These are phyloP conservation scores for Agapostemon virescens DNA, from an alignment of 2,888 invertebrate genomes.

Conservation along the genomic window DNA sequence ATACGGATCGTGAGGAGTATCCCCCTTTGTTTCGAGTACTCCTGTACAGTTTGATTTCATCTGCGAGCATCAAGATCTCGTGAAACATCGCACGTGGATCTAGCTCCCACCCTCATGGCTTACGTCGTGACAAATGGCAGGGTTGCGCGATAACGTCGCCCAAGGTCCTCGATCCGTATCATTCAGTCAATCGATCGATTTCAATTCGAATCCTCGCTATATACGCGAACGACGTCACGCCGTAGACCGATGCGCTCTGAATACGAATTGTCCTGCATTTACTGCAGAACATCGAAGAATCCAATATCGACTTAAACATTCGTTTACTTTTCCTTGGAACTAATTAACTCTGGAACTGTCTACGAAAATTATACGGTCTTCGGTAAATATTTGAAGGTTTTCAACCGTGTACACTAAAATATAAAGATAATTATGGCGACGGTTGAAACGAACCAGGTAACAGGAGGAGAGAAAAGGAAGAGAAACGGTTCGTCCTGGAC, in stretches of 20 bases:
- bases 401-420: neutral
- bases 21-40: conserved; percentile 43
- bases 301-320: neutral
- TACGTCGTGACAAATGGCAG: conserved; percentile 68
- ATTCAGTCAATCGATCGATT: conserved; percentile 62
- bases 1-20: conserved; percentile 36
- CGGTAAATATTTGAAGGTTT: neutral
- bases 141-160: conserved; percentile 62
- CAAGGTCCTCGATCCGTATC: conserved; percentile 58
- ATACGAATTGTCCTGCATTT: conserved; percentile 27
- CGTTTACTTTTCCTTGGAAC: neutral
- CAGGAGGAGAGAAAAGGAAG: too few species aligned
- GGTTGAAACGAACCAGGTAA: too few species aligned
- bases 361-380: neutral
- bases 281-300: neutral
- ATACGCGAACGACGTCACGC: conserved; percentile 32
- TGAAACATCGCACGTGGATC: conserved; percentile 49
- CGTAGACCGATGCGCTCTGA: neutral
- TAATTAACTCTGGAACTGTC: neutral
- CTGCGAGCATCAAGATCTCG: conserved; percentile 47
- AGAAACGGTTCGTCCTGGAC: too few species aligned
- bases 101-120: conserved; percentile 58
- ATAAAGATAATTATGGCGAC: neutral
- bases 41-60: conserved; percentile 54
- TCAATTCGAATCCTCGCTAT: conserved; percentile 60